Conservation (phyloP, 2,888 invertebrate genomes). For the Drosophila subquinaria region DNA sequence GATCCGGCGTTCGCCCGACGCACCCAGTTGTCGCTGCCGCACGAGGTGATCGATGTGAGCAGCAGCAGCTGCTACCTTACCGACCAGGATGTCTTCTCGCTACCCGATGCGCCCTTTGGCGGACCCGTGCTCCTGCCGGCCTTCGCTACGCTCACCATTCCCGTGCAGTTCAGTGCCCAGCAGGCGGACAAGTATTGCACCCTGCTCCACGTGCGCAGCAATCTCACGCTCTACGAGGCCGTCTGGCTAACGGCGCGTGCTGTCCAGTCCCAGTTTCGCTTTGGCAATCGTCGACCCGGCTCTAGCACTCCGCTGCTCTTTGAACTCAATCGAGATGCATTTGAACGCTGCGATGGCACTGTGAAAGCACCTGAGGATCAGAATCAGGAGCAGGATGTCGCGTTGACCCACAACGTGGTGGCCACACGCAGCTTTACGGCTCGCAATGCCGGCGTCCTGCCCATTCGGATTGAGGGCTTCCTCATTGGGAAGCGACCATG, state of each 20-base stretch:
- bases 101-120: constrained; percentile 61
- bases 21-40: constrained; percentile 81
- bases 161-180: constrained; percentile 81
- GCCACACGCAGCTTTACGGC: constrained; percentile 93
- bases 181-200: constrained; percentile 83
- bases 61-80: constrained; percentile 83
- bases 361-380: not conserved
- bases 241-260: constrained; percentile 94
- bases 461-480: constrained; percentile 90
- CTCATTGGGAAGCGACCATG: constrained; percentile 89
- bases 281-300: constrained; percentile 94
- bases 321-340: constrained; percentile 89
- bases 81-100: constrained; percentile 82
- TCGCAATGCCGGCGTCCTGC: constrained; percentile 95
- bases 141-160: constrained; percentile 74
- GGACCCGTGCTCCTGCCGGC: constrained; percentile 75
- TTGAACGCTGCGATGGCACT: constrained; percentile 86
- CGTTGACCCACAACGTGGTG: constrained; percentile 85
- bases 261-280: constrained; percentile 93
- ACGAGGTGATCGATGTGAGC: constrained; percentile 83
- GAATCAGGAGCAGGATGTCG: not conserved
- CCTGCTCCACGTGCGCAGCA: constrained; percentile 90
- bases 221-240: constrained; percentile 95
- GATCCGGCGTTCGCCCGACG: constrained; percentile 81
- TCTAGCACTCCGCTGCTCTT: constrained; percentile 91